Conservation (phyloP, 53 echinoderm and acorn worm genomes). For the Glandiceps talaboti region DNA sequence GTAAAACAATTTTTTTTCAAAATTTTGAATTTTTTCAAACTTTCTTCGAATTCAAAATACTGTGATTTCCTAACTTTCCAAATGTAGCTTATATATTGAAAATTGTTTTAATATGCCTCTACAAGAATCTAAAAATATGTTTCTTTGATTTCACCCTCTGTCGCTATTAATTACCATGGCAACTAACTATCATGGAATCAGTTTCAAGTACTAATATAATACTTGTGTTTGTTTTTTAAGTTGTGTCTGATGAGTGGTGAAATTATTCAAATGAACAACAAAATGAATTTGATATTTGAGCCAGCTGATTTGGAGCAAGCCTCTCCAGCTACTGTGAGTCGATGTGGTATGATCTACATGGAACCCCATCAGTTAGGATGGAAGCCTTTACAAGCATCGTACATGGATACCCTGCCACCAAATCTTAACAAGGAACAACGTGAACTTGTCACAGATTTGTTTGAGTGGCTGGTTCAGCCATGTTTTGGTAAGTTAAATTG, state of each 20-base stretch:
- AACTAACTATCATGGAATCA: too few relatives aligned
- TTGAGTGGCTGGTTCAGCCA: conserved; percentile 97
- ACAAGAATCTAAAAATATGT: too few relatives aligned
- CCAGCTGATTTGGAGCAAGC: conserved; percentile 96
- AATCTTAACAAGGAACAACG: conserved; percentile 53
- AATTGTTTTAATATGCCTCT: too few relatives aligned
- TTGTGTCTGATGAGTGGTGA: conserved; percentile 98
- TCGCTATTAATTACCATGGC: too few relatives aligned
- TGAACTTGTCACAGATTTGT: conserved; percentile 80
- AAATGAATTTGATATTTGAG: conserved; percentile 98
- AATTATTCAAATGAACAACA: conserved; percentile 97
- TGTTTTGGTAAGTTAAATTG: conserved; percentile 52
- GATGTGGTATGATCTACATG: conserved; percentile 99
- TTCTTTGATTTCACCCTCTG: too few relatives aligned
- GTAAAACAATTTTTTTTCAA: too few relatives aligned
- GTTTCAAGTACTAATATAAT: too few relatives aligned
- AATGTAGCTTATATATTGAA: too few relatives aligned
- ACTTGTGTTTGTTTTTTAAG: conserved; percentile 11
- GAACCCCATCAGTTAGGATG: conserved; percentile 97
- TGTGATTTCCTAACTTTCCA: too few relatives aligned
- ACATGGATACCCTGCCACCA: conserved; percentile 78
- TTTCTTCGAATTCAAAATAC: too few relatives aligned
- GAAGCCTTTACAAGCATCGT: conserved; percentile 78
- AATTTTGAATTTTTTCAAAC: too few relatives aligned
- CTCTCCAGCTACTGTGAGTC: conserved; percentile 87